These are phyloP conservation scores for Dryococelus australis DNA, from an alignment of 2,888 invertebrate genomes.

Conservation along the genomic window DNA sequence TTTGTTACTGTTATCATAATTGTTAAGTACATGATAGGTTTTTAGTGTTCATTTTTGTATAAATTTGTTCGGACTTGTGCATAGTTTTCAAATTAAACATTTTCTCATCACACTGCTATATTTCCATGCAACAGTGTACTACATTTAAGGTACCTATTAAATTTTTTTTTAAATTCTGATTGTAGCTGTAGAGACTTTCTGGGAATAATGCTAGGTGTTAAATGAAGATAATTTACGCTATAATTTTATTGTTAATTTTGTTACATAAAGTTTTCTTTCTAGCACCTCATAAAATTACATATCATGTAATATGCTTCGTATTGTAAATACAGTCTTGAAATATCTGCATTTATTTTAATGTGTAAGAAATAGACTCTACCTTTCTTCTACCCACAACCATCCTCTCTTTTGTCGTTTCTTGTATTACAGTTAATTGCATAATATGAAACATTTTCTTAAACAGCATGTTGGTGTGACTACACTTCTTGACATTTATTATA, in stretches of 20 bases:
- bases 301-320: background rate
- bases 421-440: background rate
- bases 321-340: background rate
- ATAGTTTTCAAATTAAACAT: background rate
- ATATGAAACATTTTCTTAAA: no score
- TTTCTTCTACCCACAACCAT: background rate
- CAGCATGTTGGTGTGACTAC: no score
- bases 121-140: background rate
- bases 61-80: background rate
- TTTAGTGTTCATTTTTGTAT: background rate
- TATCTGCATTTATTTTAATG: background rate
- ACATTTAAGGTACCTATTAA: background rate
- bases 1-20: no score
- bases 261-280: background rate
- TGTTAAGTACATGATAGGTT: no score
- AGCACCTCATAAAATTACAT: background rate
- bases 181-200: background rate
- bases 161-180: background rate
- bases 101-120: background rate
- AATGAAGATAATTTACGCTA: background rate
- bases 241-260: background rate
- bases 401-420: background rate
- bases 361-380: background rate
- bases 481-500: no score
- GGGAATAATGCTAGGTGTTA: background rate